phyloP scores from a whole-genome alignment of 2,113 vertebrate species.

The Eretmochelys imbricata region DNA sequence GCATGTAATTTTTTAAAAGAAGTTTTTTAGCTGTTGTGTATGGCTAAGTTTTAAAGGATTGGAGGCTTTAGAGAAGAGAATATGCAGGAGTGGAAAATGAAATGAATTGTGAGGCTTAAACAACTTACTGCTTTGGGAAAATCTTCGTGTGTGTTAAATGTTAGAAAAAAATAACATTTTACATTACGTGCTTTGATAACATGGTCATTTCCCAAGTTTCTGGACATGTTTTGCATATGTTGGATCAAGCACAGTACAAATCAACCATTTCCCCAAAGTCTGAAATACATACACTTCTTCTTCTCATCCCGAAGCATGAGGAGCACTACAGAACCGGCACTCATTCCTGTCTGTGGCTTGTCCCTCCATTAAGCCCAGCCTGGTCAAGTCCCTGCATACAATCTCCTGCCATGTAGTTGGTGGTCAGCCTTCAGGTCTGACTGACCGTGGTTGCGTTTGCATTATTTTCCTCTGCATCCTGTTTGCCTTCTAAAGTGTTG shows the following conservation, averaged over 20 bases:
- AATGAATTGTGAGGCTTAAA: background rate
- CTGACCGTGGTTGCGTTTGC: background rate
- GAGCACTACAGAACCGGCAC: background rate
- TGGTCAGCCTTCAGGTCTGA: background rate
- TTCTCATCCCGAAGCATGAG: background rate
- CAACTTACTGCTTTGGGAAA: background rate
- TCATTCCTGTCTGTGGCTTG: background rate
- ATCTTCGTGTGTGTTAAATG: background rate
- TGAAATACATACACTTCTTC: background rate
- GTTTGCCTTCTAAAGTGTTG: background rate
- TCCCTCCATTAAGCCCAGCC: background rate
- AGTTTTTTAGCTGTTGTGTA: background rate
- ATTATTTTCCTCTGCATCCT: background rate
- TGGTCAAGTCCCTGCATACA: background rate
- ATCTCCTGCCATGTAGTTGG: background rate
- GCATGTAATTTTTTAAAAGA: background rate
- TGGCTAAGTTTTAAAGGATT: background rate
- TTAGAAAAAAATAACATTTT: background rate
- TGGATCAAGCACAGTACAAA: background rate
- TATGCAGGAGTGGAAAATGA: background rate
- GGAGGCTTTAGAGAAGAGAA: background rate
- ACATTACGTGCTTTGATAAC: background rate
- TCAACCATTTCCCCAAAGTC: background rate
- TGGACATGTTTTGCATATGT: background rate
- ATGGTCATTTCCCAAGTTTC: background rate